Evolutionary conservation across 2,113 vertebrate genomes (phyloP), one percentile per base, ranked within the genome.

Genomic region (Melozone crissalis): DNA sequence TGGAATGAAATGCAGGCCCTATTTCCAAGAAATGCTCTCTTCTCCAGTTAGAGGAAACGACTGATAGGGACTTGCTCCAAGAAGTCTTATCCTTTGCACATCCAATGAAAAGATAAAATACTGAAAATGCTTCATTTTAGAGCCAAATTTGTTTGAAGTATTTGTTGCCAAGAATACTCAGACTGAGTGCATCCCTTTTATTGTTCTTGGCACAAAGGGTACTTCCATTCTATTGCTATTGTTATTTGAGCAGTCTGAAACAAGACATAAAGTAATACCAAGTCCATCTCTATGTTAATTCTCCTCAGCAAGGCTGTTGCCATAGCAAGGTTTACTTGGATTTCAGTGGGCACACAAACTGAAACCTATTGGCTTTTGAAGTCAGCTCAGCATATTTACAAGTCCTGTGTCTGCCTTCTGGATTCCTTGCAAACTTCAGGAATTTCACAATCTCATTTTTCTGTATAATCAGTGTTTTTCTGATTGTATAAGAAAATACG

Each of bases 181-280:
- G 94, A 89, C 90, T 92, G 84, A 82, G 63, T 80, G 73, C 73
- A 95, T 96, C 83, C n/a, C 87, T 72, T 84, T 94, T 95, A 87
- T 95, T 96, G 79, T 92, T 96, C 77, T 95, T 97, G 96, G 96
- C 95, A 84, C 58, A 76, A 79, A 84, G 47, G 57, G 33, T 43
- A 90, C 68, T 93, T 88, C 94, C 94, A 90, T 81, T 96, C 85
- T 94, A 37, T 69, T 95, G 76, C 73, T 91, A 41, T 96, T 96
- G 95, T 96, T 95, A 86, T 96, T 81, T 91, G 80, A 95, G 82
- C 82, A 84, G 87, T 94, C 90, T 93, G 85, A 95, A 95, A 95
- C 73, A 96, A 90, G 85, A 91, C 8, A 1, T 72, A 89, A 94
- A 95, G 72, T 84, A 82, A 81, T 54, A 95, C 49, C 84, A 90